A percentile compares a stretch with the other conserved stretches of the same genome.
These are phyloP conservation scores for Ormyrus thymus DNA, from an alignment of 2,888 invertebrate species.

Conservation along the genomic window DNA sequence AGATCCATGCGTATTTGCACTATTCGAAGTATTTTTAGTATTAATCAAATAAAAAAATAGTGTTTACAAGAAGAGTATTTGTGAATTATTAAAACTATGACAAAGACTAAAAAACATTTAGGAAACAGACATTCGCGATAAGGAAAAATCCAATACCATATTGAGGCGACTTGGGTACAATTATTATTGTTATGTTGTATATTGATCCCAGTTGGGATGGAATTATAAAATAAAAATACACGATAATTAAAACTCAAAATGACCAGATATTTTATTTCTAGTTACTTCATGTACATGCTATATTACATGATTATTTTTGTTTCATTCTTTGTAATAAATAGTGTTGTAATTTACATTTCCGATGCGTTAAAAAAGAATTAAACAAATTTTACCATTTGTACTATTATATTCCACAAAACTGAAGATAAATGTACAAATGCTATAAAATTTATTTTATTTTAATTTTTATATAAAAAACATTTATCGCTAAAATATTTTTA, in stretches of 20 bases:
- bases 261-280: slow-evolving; percentile 19
- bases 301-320: neutral
- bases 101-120: slow-evolving; percentile 1
- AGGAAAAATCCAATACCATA: slow-evolving; percentile 34
- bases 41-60: neutral
- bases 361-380: neutral
- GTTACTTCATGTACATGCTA: neutral
- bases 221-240: slow-evolving; percentile 45
- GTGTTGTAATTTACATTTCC: neutral
- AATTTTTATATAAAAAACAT: too few species aligned
- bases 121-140: slow-evolving; percentile 10
- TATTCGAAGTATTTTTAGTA: slow-evolving; percentile 39
- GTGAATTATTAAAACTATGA: slow-evolving; percentile 16
- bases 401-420: neutral
- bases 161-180: slow-evolving; percentile 18
- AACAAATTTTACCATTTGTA: neutral
- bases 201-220: slow-evolving; percentile 16
- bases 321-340: neutral
- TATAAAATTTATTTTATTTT: too few species aligned
- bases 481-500: too few species aligned
- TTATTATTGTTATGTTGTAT: slow-evolving; percentile 56
- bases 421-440: too few species aligned
- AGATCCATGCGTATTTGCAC: slow-evolving; percentile 12
- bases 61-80: slow-evolving; percentile 21
- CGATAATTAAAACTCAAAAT: slow-evolving; percentile 32